phyloP scores from a whole-genome alignment of 1,140 invertebrate genomes.

The Drosophila chauvacae region DNA sequence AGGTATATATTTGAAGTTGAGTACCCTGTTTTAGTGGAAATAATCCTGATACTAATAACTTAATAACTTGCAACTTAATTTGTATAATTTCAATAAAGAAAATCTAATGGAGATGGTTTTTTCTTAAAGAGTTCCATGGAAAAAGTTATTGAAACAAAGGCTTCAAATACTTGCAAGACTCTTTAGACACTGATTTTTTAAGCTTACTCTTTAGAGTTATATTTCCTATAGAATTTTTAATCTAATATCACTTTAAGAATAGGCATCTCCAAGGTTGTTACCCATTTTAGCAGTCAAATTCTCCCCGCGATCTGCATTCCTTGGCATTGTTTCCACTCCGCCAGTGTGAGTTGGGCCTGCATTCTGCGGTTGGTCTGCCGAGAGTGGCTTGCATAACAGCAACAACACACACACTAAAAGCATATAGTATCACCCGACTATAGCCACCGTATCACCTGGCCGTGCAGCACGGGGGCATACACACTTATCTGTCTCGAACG shows the following conservation, averaged over 20 bases:
- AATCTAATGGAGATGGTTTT: accelerated
- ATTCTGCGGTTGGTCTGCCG: slow-evolving; percentile 43
- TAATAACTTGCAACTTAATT: background rate
- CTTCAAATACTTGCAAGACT: background rate
- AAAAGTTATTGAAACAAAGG: background rate
- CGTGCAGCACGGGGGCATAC: slow-evolving; percentile 12
- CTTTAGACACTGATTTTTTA: accelerated
- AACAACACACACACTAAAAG: background rate
- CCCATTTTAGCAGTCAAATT: background rate
- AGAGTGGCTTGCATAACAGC: slow-evolving; percentile 48
- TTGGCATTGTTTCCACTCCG: slow-evolving; percentile 4
- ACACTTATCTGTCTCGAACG: slow-evolving; percentile 30
- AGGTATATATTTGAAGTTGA: background rate
- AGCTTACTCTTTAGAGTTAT: background rate
- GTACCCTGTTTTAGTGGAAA: slow-evolving; percentile 6
- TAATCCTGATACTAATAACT: background rate
- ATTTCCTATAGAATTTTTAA: background rate
- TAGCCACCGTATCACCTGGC: slow-evolving; percentile 7
- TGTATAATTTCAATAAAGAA: background rate
- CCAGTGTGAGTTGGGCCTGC: slow-evolving; percentile 17
- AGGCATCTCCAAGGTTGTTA: background rate
- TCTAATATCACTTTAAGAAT: no score
- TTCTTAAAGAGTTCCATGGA: background rate
- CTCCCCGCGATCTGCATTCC: slow-evolving; percentile 13
- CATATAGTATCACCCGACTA: background rate